Percentiles rank a stretch among this genome's conserved stretches.
phyloP scores from a whole-genome alignment of 2,113 vertebrate genomes.

The Naja naja region DNA sequence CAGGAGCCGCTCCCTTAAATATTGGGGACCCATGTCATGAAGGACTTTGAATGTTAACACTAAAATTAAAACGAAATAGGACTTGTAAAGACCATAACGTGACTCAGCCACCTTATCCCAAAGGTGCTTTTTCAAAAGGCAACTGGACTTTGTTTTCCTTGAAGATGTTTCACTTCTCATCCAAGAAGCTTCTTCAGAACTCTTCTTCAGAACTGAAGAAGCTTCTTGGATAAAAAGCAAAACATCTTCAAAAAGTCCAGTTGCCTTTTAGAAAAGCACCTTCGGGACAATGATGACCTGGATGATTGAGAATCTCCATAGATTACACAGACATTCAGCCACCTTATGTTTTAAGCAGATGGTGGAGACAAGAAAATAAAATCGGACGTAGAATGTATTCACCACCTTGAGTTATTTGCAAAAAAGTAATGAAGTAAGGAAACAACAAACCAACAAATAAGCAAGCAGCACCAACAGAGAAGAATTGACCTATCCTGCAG shows the following conservation, averaged over 20 bases:
- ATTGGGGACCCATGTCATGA: too few relatives aligned
- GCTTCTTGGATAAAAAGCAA: background rate
- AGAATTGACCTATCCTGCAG: background rate
- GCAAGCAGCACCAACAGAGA: background rate
- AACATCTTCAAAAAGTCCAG: background rate
- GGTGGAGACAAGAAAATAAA: background rate
- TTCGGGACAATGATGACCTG: background rate
- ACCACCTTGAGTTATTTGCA: background rate
- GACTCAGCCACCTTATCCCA: background rate
- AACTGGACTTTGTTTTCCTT: background rate
- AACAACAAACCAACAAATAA: background rate
- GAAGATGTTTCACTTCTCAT: background rate
- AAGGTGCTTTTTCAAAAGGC: background rate
- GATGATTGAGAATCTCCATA: background rate
- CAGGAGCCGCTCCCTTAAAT: too few relatives aligned
- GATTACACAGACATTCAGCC: background rate
- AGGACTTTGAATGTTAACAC: too few relatives aligned
- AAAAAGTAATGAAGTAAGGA: background rate
- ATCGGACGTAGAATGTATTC: background rate
- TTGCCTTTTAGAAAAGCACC: background rate
- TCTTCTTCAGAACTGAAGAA: background rate
- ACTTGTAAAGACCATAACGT: background rate
- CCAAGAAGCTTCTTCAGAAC: background rate
- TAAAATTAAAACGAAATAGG: background rate
- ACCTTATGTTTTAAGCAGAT: background rate